Percentiles rank a stretch among this genome's conserved stretches.
phyloP scores from a whole-genome alignment of 2,113 vertebrate species.

The Siphamia tubifer region DNA sequence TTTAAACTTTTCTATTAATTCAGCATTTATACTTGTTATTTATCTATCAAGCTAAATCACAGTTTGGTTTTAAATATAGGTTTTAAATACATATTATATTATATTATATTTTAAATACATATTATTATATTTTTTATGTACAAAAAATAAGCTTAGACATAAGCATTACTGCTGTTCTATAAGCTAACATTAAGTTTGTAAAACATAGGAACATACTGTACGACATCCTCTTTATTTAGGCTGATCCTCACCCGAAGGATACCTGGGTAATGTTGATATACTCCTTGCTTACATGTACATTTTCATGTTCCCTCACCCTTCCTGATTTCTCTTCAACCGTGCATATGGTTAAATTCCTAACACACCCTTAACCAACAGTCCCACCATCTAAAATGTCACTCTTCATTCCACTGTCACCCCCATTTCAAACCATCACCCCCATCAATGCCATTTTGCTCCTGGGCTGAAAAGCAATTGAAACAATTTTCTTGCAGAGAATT shows the following conservation, averaged over 20 bases:
- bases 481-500: conserved; percentile 79
- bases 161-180: background rate
- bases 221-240: background rate
- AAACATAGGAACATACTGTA: conserved; percentile 12
- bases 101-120: too few relatives aligned
- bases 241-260: conserved; percentile 28
- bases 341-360: conserved; percentile 36
- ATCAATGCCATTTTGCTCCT: conserved; percentile 74
- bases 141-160: background rate
- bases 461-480: conserved; percentile 80
- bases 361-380: conserved; percentile 56
- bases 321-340: conserved; percentile 31
- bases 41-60: too few relatives aligned
- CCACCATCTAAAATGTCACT: conserved; percentile 64
- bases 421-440: conserved; percentile 72
- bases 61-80: too few relatives aligned
- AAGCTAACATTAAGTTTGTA: background rate
- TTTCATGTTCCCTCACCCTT: conserved; percentile 15
- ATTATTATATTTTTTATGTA: too few relatives aligned
- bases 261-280: conserved; percentile 22
- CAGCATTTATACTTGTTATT: too few relatives aligned
- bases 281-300: conserved; percentile 17
- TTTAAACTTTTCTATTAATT: too few relatives aligned
- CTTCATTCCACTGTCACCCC: conserved; percentile 62
- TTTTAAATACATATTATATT: too few relatives aligned